Evolutionary conservation across 2,797 vertebrate species (phyloP), one percentile per base, ranked within the genome.

Genomic region (Acrossocheilus fasciatus): DNA sequence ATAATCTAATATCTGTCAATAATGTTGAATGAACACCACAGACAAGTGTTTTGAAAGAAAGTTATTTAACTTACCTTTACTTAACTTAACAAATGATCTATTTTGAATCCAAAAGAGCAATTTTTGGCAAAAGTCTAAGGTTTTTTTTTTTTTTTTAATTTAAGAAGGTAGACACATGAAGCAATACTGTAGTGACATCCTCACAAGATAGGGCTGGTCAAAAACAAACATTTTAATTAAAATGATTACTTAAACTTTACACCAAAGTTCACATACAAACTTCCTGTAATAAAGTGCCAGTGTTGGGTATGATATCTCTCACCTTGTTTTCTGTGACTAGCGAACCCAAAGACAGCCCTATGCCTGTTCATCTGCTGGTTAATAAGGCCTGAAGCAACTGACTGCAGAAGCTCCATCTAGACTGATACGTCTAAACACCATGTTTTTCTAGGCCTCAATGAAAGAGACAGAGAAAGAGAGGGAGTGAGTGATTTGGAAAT

Each of bases 291-390:
- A 43, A 73, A 72, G 6, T 34, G n/a, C 17, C n/a, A 74, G 4
- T 47, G 70, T 36, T 75, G 59, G 11, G 34, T 52, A 45, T 36
- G 45, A 86, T 57, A 41, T 77, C 26, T 34, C 82, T 90, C 86
- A 91, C 90, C 89, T 88, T 76, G 84, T 85, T 73, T 45, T 77
- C 87, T 80, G 41, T 78, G 54, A 84, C 18, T 74, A 74, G 34
- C 66, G 30, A 78, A 50, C 59, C 85, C 34, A 4, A 57, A 83
- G n/a, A 75, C 14, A 75, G 18, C 26, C 41, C 74, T 57, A 20
- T 54, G n/a, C 36, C 62, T 20, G 36, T 73, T 73, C 36, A 79
- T 62, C 52, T 34, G n/a, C 47, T 86, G 72, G 45, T 54, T 86
- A 82, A 68, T 68, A 82, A 76, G 43, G 57, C 18, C 69, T 80